phyloP scores from a whole-genome alignment of 2,113 vertebrate species.

The Myxocyprinus asiaticus region DNA sequence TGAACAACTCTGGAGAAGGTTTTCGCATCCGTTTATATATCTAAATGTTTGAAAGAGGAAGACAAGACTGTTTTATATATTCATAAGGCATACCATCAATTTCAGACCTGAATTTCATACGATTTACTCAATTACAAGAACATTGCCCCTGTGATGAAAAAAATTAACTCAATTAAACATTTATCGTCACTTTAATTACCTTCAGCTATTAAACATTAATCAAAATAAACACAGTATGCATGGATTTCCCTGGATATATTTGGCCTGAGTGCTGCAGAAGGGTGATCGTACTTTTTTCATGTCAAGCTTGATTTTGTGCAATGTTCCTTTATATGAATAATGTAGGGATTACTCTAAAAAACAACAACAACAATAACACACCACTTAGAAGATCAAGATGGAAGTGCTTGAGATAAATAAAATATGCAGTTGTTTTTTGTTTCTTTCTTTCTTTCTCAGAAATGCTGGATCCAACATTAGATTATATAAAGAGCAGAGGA shows the following conservation, averaged over 20 bases:
- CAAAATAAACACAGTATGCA: slow-evolving; percentile 22
- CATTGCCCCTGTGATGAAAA: neutral
- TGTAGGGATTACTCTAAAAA: too few species aligned
- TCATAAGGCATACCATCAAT: neutral
- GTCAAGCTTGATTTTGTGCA: slow-evolving; percentile 4
- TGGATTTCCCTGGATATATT: slow-evolving; percentile 7
- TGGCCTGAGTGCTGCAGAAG: neutral
- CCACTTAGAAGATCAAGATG: too few species aligned
- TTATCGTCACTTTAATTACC: neutral
- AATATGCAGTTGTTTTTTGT: too few species aligned
- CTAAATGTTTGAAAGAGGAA: too few species aligned
- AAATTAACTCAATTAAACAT: slow-evolving; percentile 13
- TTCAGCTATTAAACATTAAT: slow-evolving; percentile 22
- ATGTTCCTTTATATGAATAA: neutral
- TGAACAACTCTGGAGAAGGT: neutral
- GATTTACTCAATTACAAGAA: slow-evolving; percentile 34
- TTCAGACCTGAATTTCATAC: slow-evolving; percentile 1
- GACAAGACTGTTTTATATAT: neutral
- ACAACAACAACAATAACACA: too few species aligned
- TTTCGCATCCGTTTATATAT: neutral
- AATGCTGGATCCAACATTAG: too few species aligned
- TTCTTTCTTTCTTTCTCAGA: too few species aligned
- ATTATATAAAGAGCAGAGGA: too few species aligned
- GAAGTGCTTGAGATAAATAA: too few species aligned
- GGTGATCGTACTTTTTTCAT: neutral